A percentile compares a stretch with the other conserved stretches of the same genome.
phyloP scores from a whole-genome alignment of 2,113 vertebrate species.

The Axis porcinus region DNA sequence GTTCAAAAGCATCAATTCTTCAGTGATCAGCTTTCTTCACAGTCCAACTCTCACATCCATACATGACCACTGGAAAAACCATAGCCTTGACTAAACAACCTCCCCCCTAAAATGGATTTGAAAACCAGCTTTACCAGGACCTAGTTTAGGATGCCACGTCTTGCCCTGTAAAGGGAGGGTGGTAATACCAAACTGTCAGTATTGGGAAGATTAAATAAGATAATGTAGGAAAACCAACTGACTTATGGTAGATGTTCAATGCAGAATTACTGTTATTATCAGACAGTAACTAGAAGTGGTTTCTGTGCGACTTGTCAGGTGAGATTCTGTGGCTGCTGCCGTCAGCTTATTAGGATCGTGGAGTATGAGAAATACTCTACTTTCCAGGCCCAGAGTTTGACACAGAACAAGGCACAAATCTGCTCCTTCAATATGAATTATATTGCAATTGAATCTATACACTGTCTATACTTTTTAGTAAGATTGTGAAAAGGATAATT shows the following conservation, averaged over 20 bases:
- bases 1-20: too few relatives aligned
- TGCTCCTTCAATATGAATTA: neutral
- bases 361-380: neutral
- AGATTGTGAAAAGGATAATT: neutral
- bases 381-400: neutral
- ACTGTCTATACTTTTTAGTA: neutral
- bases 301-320: neutral
- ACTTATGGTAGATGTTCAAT: neutral
- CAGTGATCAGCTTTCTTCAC: too few relatives aligned
- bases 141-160: neutral
- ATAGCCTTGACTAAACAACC: too few relatives aligned
- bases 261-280: neutral
- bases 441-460: neutral
- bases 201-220: neutral
- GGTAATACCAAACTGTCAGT: neutral
- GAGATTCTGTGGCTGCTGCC: neutral
- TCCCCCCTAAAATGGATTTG: too few relatives aligned
- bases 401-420: neutral
- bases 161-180: neutral
- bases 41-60: too few relatives aligned
- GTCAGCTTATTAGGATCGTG: fast-evolving
- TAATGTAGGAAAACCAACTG: neutral
- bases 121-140: neutral
- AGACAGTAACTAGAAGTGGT: neutral
- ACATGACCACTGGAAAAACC: too few relatives aligned